These are phyloP conservation scores for Ormyrus labotus DNA, from an alignment of 2,888 invertebrate species.

Conservation along the genomic window DNA sequence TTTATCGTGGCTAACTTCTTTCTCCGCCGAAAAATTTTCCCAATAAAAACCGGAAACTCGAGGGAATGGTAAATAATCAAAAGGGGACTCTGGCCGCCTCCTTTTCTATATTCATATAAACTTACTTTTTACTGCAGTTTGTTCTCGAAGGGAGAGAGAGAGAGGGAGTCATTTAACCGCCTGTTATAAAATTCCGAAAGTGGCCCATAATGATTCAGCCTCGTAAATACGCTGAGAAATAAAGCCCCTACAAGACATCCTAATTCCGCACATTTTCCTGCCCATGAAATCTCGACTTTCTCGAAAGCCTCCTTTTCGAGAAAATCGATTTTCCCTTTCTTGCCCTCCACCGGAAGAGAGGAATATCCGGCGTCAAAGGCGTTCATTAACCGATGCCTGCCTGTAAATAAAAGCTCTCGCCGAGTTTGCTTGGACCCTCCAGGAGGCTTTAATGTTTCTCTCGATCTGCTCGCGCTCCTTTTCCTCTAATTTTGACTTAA, in stretches of 20 bases:
- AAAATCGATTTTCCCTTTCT: slow-evolving; percentile 5
- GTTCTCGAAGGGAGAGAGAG: neutral
- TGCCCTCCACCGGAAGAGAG: neutral
- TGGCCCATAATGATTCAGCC: slow-evolving; percentile 47
- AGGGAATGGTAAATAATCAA: slow-evolving; percentile 44
- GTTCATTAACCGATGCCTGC: slow-evolving; percentile 45
- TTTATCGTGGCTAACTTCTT: slow-evolving; percentile 16
- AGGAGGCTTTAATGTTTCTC: too few species aligned
- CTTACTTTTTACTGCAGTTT: slow-evolving; percentile 45
- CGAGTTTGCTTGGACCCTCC: too few species aligned
- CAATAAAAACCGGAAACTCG: slow-evolving; percentile 40
- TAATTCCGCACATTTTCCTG: slow-evolving; percentile 11
- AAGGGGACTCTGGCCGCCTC: slow-evolving; percentile 9
- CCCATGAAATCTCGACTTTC: neutral
- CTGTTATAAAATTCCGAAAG: slow-evolving; percentile 42
- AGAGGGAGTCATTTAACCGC: too few species aligned
- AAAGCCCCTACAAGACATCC: slow-evolving; percentile 17
- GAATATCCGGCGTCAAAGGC: slow-evolving; percentile 32
- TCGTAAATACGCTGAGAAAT: slow-evolving; percentile 32
- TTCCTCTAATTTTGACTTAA: slow-evolving; percentile 53
- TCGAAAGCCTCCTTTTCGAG: too few species aligned
- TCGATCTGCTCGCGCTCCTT: neutral
- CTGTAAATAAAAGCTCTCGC: slow-evolving; percentile 32
- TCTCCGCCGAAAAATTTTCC: slow-evolving; percentile 25
- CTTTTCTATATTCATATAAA: slow-evolving; percentile 42